These are phyloP conservation scores for Xylocopa sonorina DNA, from an alignment of 1,140 invertebrate genomes.

Conservation along the genomic window DNA sequence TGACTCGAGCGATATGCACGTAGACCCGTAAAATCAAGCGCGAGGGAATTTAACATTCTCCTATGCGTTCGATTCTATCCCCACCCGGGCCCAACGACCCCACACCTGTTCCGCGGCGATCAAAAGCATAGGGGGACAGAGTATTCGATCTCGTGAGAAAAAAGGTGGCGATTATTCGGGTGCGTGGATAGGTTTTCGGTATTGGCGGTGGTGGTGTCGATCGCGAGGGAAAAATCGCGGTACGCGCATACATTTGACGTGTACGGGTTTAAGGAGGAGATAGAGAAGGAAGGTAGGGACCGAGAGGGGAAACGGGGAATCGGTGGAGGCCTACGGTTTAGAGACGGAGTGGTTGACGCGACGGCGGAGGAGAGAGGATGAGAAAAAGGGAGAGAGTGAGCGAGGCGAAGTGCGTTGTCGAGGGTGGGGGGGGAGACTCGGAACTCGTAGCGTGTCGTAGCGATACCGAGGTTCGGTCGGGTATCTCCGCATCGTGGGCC, in stretches of 20 bases:
- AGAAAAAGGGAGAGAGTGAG: neutral
- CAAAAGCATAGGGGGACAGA: neutral
- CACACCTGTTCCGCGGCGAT: constrained; percentile 22
- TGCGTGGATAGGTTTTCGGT: neutral
- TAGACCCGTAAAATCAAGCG: neutral
- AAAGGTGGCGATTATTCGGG: neutral
- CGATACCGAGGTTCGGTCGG: constrained; percentile 68
- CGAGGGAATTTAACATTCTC: constrained; percentile 12
- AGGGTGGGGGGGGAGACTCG: constrained; percentile 50
- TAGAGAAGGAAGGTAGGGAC: neutral
- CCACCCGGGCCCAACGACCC: too few species aligned
- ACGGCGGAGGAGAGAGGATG: neutral
- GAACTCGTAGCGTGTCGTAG: constrained; percentile 65
- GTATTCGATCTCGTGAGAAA: constrained; percentile 20
- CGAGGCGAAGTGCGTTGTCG: neutral
- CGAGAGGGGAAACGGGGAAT: neutral
- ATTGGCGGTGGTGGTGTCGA: neutral
- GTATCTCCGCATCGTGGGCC: constrained; percentile 66
- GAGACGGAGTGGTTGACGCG: constrained; percentile 3
- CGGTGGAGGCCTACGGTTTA: neutral
- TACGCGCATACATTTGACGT: constrained; percentile 54
- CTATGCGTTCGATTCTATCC: neutral
- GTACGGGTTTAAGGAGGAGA: constrained; percentile 59
- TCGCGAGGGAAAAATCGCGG: constrained; percentile 50
- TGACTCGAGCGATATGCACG: neutral